These are phyloP conservation scores for Syngnathus floridae DNA, from an alignment of 2,113 vertebrate genomes.

Conservation along the genomic window DNA sequence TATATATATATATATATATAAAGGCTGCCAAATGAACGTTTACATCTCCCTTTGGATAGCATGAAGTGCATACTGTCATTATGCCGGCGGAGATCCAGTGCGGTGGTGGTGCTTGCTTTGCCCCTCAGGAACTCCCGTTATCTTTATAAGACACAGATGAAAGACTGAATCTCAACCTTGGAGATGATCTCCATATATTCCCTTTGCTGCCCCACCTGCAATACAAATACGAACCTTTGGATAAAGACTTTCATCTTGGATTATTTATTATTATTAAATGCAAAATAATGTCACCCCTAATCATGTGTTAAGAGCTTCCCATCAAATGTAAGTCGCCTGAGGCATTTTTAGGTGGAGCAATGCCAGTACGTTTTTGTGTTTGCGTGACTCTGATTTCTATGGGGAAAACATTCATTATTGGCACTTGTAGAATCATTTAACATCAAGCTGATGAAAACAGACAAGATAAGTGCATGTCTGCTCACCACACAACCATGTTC, in stretches of 20 bases:
- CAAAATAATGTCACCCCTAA: constrained; percentile 33
- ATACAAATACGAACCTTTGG: constrained; percentile 2
- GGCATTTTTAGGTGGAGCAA: constrained; percentile 27
- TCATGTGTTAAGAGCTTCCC: constrained; percentile 27
- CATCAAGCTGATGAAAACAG: too few relatives aligned
- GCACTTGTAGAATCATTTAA: too few relatives aligned
- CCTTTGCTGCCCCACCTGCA: neutral
- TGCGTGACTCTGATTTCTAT: neutral
- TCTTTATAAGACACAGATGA: constrained; percentile 32
- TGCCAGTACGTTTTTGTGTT: constrained; percentile 12
- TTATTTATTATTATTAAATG: constrained; percentile 7
- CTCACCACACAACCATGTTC: too few relatives aligned
- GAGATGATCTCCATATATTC: constrained; percentile 6
- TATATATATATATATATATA: constrained; percentile 4
- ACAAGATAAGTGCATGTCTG: too few relatives aligned
- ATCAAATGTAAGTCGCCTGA: constrained; percentile 19
- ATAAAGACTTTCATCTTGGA: constrained; percentile 19
- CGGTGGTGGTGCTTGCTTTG: constrained; percentile 27
- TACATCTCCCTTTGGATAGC: constrained; percentile 19
- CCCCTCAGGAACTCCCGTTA: constrained; percentile 26
- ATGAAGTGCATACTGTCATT: constrained; percentile 17
- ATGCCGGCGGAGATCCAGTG: constrained; percentile 16
- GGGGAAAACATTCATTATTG: too few relatives aligned
- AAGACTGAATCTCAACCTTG: constrained; percentile 7
- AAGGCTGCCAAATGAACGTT: constrained; percentile 26